Base-by-base conservation (phyloP, 2,113 vertebrate species). In the Burhinus oedicnemus region DNA sequence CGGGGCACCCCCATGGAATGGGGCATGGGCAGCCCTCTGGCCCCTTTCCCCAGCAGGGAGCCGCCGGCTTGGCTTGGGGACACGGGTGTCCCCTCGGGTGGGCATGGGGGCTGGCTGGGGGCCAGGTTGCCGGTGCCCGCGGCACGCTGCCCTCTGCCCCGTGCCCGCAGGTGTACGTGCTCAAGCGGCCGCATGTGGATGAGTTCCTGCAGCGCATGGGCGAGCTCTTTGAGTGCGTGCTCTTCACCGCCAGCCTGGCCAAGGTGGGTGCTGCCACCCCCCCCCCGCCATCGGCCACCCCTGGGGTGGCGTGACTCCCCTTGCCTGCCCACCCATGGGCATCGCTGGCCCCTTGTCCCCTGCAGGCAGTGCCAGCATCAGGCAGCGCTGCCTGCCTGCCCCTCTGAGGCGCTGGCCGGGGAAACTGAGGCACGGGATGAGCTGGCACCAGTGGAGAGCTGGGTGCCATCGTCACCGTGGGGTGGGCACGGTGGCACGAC, bases 151-250 rank as follows among this genome's bases (percentile, higher is more conserved):
- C 58, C 78, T 68, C 27, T 36, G 19, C 21, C 84, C 52, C 3
- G 0, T 66, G 68, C 54, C 95, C 52, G 1, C 97, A 99, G 99
- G 99, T 99, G 47, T 99, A 99, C 0, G 99, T 99, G 85, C 97
- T 99, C 88, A 99, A 99, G 97, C 98, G 99, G 92, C 99, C 99
- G 1, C 98, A 99, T 0, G 99, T 99, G 40, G 99, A 99, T 1
- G 99, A 99, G 94, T 99, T 99, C 96, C 98, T 99, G 20, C 98
- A 98, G 95, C 98, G 99, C 74, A 99, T 99, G 99, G 99, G 99
- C 1, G 99, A 99, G 97, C 95, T 99, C 95, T 99, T 99, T 6
- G 99, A 99, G 96, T 99, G 99, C 0, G 99, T 99, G 85, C 98
- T 99, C 66, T 99, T 99, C 98, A 99, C 99, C 0, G 99, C 99